A percentile compares a stretch with the other conserved stretches of the same genome.
These are phyloP conservation scores for Pteronotus mesoamericanus DNA, from an alignment of 2,797 vertebrate genomes.

Conservation along the genomic window DNA sequence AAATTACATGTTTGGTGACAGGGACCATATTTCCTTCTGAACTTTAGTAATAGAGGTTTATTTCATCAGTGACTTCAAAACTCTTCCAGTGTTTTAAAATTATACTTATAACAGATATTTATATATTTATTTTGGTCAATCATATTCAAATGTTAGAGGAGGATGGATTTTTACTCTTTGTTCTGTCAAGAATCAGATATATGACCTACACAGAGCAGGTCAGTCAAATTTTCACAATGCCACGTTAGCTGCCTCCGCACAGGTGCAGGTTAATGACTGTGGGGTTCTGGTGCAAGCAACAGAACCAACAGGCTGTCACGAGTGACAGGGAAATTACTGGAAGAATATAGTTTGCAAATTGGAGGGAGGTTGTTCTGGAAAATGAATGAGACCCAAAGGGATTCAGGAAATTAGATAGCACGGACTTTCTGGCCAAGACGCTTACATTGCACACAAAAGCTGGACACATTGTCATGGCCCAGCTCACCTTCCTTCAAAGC, in stretches of 20 bases:
- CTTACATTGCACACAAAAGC: background rate
- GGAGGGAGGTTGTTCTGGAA: background rate
- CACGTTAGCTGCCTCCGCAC: background rate
- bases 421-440: background rate
- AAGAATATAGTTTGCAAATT: background rate
- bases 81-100: background rate
- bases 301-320: background rate
- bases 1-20: background rate
- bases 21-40: background rate
- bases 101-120: background rate
- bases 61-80: conserved; percentile 3
- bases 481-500: background rate
- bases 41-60: background rate
- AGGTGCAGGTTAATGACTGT: background rate
- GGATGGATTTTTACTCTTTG: background rate
- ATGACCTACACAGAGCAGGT: background rate
- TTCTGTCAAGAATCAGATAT: background rate
- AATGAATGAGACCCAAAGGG: background rate
- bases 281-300: background rate
- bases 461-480: background rate
- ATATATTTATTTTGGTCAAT: background rate
- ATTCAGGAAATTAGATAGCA: background rate
- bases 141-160: background rate
- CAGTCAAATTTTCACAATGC: background rate
- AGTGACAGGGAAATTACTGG: background rate